Base-by-base conservation (phyloP, 1,140 invertebrate genomes). In the Popillia japonica region DNA sequence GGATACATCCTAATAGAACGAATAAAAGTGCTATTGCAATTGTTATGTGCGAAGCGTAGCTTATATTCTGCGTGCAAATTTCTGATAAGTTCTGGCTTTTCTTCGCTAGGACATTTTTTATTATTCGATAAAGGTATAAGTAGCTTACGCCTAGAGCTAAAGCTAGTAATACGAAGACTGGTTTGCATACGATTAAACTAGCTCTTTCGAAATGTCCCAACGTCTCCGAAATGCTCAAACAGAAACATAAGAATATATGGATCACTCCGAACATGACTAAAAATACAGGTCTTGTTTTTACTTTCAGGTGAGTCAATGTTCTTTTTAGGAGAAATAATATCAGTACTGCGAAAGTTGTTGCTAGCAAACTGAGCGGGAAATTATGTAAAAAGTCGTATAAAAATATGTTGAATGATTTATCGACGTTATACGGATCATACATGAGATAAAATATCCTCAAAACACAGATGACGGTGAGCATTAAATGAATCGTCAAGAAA, bases 361-460 rank as follows among this genome's bases (percentile, higher is more conserved):
- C 94, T 9, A 98, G 85, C 74, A 96, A 92, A 75, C 96, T 96
- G 22, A 94, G 92, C 0, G 94, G 94, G 27, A 96, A 89, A 83
- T 96, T 93, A 77, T 96, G 91, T 2, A 97, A 85, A n/a, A 97
- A 91, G 78, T 94, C 92, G 40, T 95, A 94, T 10, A 96, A 85
- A 44, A 94, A 92, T n/a, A 92, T 90, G 41, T 94, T 93, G 81
- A 96, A 90, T 0, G 92, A 94, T 55, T 90, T 89, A 77, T 93
- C 92, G 7, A 94, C 91, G 83, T 97, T 97, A 83, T 98, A 97
- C 0, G 95, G 93, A 87, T 97, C 96, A 82, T 96, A 94, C 80
- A 96, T 94, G 73, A 98, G 90, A 84, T 96, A 96, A 81, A 96
- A 93, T 81, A 95, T 94, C 68, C 96, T 89, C 79, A 95, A 87